Evolutionary conservation across 1,140 invertebrate species (phyloP).

Genomic region (Stegodyphus dumicola): DNA sequence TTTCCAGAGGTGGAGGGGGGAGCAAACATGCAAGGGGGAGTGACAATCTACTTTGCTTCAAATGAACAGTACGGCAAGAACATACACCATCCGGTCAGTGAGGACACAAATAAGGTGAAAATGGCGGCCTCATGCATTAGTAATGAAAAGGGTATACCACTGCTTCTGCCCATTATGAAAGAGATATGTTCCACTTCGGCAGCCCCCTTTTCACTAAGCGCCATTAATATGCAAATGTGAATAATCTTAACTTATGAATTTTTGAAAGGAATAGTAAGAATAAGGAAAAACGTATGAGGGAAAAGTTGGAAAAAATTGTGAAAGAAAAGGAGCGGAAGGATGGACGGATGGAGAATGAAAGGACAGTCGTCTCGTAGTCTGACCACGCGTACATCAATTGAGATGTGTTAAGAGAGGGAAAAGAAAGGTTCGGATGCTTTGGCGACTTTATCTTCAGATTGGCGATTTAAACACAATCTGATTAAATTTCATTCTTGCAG

Average conservation of each 20-base stretch:
- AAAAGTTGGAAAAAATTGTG: background rate
- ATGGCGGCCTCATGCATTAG: slow-evolving; percentile 58
- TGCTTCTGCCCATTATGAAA: slow-evolving; percentile 26
- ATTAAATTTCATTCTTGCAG: no score
- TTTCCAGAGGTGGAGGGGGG: background rate
- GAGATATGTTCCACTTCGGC: slow-evolving; percentile 56
- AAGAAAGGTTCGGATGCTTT: background rate
- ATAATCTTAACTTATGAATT: slow-evolving; percentile 54
- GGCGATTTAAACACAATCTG: no score
- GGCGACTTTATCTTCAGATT: background rate
- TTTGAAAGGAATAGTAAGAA: background rate
- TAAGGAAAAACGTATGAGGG: background rate
- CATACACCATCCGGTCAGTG: slow-evolving; percentile 56
- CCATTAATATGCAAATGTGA: slow-evolving; percentile 58
- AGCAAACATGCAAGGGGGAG: background rate
- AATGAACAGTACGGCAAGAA: background rate
- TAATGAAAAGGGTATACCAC: slow-evolving; percentile 10
- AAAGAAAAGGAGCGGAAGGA: slow-evolving; percentile 12
- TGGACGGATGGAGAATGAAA: slow-evolving; percentile 44
- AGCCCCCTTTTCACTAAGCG: slow-evolving; percentile 36
- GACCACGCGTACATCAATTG: slow-evolving; percentile 59
- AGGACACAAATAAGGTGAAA: slow-evolving; percentile 59
- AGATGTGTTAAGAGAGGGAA: slow-evolving; percentile 34
- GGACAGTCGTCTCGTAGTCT: slow-evolving; percentile 56
- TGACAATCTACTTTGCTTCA: background rate